phyloP scores from a whole-genome alignment of 1,140 invertebrate genomes.

The Drosophila malerkotliana region DNA sequence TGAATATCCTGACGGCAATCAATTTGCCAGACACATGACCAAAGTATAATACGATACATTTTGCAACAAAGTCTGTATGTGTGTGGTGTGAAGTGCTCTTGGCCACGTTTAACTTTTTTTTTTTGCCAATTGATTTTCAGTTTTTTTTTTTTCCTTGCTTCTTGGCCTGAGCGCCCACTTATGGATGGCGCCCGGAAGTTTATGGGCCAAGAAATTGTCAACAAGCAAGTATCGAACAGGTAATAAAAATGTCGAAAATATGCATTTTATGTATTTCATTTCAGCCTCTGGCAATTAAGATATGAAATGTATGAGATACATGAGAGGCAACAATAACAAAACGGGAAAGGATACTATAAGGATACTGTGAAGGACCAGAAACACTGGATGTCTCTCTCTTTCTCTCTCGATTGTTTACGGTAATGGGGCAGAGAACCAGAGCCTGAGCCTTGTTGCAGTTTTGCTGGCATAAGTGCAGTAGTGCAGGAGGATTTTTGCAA shows the following conservation, averaged over 20 bases:
- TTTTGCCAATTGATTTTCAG: slow-evolving; percentile 45
- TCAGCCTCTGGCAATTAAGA: slow-evolving; percentile 64
- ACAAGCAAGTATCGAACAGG: slow-evolving; percentile 32
- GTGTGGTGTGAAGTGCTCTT: slow-evolving; percentile 20
- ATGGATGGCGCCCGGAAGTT: slow-evolving; percentile 37
- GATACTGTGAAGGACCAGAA: background rate
- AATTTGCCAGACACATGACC: slow-evolving; percentile 21
- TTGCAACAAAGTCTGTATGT: background rate
- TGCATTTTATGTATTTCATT: slow-evolving; percentile 56
- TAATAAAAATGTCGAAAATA: slow-evolving; percentile 56
- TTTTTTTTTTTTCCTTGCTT: background rate
- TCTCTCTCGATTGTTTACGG: slow-evolving; percentile 60
- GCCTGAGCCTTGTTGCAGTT: background rate
- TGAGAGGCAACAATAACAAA: slow-evolving; percentile 1
- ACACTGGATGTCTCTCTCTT: slow-evolving; percentile 1
- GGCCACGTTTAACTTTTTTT: slow-evolving; percentile 41
- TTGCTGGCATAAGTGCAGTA: slow-evolving; percentile 60
- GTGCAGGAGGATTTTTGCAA: slow-evolving; percentile 70
- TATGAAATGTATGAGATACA: slow-evolving; percentile 34
- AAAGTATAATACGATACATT: background rate
- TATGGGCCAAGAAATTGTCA: slow-evolving; percentile 54
- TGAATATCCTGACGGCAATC: slow-evolving; percentile 14
- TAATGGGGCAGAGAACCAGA: slow-evolving; percentile 37
- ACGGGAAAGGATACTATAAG: background rate
- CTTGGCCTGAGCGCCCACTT: slow-evolving; percentile 9